phyloP scores from a whole-genome alignment of 1,140 invertebrate species.

The Lithobius niger region DNA sequence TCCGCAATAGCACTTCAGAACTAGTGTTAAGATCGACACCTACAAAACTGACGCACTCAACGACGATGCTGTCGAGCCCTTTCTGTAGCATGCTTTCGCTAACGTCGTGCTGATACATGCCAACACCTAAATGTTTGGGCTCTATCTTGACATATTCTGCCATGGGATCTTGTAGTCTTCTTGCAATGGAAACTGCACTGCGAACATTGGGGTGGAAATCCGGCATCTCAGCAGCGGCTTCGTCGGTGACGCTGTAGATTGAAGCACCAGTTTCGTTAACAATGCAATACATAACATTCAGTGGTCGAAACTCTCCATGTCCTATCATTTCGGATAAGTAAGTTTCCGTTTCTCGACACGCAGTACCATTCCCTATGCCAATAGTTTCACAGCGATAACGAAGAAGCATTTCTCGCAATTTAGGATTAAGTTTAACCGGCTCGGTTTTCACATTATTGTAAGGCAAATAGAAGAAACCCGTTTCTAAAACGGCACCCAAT shows the following conservation, averaged over 20 bases:
- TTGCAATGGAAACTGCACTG: slow-evolving; percentile 73
- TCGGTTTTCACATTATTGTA: too few species aligned
- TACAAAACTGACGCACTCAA: slow-evolving; percentile 78
- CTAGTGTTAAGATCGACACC: slow-evolving; percentile 80
- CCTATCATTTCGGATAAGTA: slow-evolving; percentile 53
- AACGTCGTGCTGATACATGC: slow-evolving; percentile 84
- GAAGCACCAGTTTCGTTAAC: slow-evolving; percentile 78
- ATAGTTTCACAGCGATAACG: slow-evolving; percentile 49
- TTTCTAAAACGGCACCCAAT: slow-evolving; percentile 39
- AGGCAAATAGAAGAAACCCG: too few species aligned
- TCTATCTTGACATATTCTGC: slow-evolving; percentile 84
- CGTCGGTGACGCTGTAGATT: slow-evolving; percentile 71
- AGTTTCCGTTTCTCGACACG: slow-evolving; percentile 67
- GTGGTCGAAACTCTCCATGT: slow-evolving; percentile 36
- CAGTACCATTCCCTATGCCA: slow-evolving; percentile 77
- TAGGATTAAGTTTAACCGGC: too few species aligned
- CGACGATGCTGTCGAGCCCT: slow-evolving; percentile 51
- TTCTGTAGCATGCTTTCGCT: slow-evolving; percentile 55
- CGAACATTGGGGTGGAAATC: slow-evolving; percentile 59
- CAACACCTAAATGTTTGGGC: slow-evolving; percentile 73
- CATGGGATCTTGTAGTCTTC: slow-evolving; percentile 73
- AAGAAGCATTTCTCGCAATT: too few species aligned
- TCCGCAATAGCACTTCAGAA: slow-evolving; percentile 58
- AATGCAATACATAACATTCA: slow-evolving; percentile 55
- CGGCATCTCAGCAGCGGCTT: slow-evolving; percentile 71